Evolutionary conservation across 2,888 invertebrate genomes (phyloP), one percentile per base, ranked within the genome.

Genomic region (Leistus spinibarbis): DNA sequence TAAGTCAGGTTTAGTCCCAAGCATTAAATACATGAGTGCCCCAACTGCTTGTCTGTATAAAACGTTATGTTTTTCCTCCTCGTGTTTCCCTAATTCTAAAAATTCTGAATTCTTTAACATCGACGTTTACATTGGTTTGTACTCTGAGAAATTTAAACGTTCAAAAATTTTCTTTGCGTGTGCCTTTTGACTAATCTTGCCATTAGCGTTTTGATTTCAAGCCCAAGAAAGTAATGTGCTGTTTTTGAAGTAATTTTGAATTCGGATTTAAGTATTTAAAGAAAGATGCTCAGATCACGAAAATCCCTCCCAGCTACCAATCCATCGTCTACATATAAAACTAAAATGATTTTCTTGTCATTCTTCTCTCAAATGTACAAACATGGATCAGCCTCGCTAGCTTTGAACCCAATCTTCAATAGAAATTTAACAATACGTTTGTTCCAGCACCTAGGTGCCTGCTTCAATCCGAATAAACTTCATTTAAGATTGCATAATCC

Each of bases 391-490:
- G 77, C 78, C 19, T 76, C 40, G 23, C 76, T 79, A 19, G 78
- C 69, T 23, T 78, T 69, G 16, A 82, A 77, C 19, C 79, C 72
- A 40, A 78, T 77, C 23, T 76, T 79, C 3, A 76, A 69, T 5
- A 81, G 65, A 62, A 80, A 80, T 5, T 76, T 62, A n/a, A 74
- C 77, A 71, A 82, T 80, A 13, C 77, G 76, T 20, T 77, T 64
- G 75, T 83, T n/a, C n/a, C n/a, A n/a, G n/a, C n/a, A n/a, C n/a
- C n/a, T n/a, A 7, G 82, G 79, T 5, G 81, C 78, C 72, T 83
- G 82, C 66, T 82, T 82, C 2, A 83, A 76, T 3, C 83, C 83
- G 77, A 83, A 83, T 77, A 78, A 70, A 69, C 53, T 4, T 65
- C 66, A 1, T 78, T 78, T 22, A 5, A 54, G 54, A 3, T 54